A percentile compares a stretch with the other conserved stretches of the same genome.
phyloP scores from a whole-genome alignment of 2,888 invertebrate species.

The Netelia inedita region DNA sequence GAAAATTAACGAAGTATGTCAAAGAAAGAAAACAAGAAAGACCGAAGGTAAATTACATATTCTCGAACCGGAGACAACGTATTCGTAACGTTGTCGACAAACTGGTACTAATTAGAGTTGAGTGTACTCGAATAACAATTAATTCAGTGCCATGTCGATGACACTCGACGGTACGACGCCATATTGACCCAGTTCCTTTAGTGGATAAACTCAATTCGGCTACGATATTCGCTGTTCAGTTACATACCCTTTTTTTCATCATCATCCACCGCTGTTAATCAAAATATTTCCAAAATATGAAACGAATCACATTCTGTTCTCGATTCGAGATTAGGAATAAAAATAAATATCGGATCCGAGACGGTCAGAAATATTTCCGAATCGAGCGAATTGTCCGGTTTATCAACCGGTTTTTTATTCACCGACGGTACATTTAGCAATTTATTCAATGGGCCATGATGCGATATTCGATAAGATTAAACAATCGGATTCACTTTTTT shows the following conservation, averaged over 20 bases:
- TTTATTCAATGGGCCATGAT: too few relatives aligned
- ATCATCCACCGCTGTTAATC: too few relatives aligned
- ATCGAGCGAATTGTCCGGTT: too few relatives aligned
- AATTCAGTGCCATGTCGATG: background rate
- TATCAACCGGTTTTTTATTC: too few relatives aligned
- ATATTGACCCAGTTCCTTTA: slow-evolving; percentile 26
- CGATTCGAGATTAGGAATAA: too few relatives aligned
- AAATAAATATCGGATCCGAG: too few relatives aligned
- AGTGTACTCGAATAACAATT: slow-evolving; percentile 24
- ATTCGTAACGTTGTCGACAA: background rate
- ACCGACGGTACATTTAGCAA: too few relatives aligned
- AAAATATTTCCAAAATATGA: too few relatives aligned
- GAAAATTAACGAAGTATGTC: too few relatives aligned
- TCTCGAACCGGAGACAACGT: background rate
- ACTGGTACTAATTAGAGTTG: background rate
- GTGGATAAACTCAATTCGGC: background rate
- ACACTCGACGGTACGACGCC: slow-evolving; percentile 11
- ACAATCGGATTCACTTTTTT: background rate
- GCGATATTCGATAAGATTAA: too few relatives aligned
- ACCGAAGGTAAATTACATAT: background rate
- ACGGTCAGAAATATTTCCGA: too few relatives aligned
- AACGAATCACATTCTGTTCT: too few relatives aligned
- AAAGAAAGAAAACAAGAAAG: background rate
- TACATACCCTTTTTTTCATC: background rate
- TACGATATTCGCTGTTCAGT: background rate